Evolutionary conservation across 2,888 invertebrate species (phyloP), one percentile per base, ranked within the genome.

Genomic region (Therioaphis trifolii): DNA sequence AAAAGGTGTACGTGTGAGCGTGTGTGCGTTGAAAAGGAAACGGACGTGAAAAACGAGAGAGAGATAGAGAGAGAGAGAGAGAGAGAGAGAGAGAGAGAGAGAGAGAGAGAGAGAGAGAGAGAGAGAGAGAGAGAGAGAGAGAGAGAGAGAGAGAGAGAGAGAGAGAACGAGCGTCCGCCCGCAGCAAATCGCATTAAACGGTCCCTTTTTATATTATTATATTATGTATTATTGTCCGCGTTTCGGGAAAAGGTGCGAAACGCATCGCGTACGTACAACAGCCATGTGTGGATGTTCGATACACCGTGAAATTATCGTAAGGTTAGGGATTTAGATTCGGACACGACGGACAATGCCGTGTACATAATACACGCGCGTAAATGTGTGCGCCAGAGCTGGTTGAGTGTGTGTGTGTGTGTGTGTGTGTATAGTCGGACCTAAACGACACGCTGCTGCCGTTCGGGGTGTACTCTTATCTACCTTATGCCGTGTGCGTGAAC

Each of bases 121-220:
- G 15, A n/a, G n/a, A n/a, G n/a, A n/a, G n/a, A n/a, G n/a, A n/a
- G n/a, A n/a, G n/a, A n/a, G n/a, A 43, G 12, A 43, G 74, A 35
- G 14, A 21, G 35, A 40, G 40, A 5, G 14, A 7, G 68, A 12
- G 15, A 11, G 24, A n/a, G 18, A 4, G 24, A 43, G 11, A 12
- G 40, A 27, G 27, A 15, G 74, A 55, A 35, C 4, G n/a, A 4
- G 15, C 15, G 35, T 15, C 69, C 3, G 71, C 80, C 79, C 61
- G 80, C 55, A 58, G 80, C 71, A 46, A 71, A 80, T 80, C 71
- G 71, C 80, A 80, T 71, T 80, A 80, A 80, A 69, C 80, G 80
- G 29, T 71, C 80, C 71, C 80, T 80, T 61, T 77, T 63, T 27
- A 15, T 14, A 58, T 58, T n/a, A 9, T 4, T 11, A 21, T 43